Percentiles rank a stretch among this genome's conserved stretches.
These are phyloP conservation scores for Limnephilus rhombicus DNA, from an alignment of 2,888 invertebrate genomes.

Conservation along the genomic window DNA sequence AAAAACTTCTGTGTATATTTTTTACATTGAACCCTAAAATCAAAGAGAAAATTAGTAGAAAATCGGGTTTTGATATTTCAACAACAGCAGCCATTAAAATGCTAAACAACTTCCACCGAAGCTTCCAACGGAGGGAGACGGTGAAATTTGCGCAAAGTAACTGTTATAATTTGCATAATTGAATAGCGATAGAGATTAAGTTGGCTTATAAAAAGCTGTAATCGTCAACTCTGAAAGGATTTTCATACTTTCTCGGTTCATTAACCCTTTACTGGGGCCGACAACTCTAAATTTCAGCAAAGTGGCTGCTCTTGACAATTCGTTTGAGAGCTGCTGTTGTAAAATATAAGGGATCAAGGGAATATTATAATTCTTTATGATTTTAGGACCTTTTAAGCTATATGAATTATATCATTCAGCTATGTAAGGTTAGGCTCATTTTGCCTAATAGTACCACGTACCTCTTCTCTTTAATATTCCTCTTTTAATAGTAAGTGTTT, in stretches of 20 bases:
- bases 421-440: background rate
- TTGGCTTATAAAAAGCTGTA: conserved; percentile 15
- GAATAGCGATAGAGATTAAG: conserved; percentile 35
- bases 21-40: background rate
- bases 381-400: background rate
- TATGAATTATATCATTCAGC: background rate
- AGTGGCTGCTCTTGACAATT: background rate
- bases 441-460: background rate
- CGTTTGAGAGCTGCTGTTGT: background rate
- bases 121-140: background rate
- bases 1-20: background rate
- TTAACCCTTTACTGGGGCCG: conserved; percentile 16
- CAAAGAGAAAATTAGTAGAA: background rate
- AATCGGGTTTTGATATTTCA: background rate
- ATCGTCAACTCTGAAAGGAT: conserved; percentile 19
- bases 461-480: background rate
- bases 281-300: background rate
- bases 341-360: background rate
- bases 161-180: conserved; percentile 41
- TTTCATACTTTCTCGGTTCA: background rate
- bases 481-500: too few species aligned
- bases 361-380: background rate
- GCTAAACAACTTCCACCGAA: background rate
- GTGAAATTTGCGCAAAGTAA: conserved; percentile 35
- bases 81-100: conserved; percentile 1